phyloP scores from a whole-genome alignment of 2,113 vertebrate genomes.

The Caranx ignobilis region DNA sequence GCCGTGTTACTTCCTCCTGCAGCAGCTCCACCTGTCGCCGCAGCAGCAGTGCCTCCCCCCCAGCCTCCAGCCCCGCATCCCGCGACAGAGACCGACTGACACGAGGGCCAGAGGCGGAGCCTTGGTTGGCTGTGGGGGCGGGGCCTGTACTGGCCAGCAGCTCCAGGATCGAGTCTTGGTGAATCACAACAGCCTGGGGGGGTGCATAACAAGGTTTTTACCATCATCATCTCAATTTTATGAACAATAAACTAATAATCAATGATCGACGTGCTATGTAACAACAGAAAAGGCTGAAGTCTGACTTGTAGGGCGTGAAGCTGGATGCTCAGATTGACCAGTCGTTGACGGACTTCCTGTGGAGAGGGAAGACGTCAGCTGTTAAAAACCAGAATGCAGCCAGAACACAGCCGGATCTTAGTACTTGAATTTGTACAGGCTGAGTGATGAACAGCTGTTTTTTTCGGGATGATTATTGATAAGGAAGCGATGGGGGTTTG shows the following conservation, averaged over 20 bases:
- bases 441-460: too few species aligned
- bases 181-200: constrained; percentile 87
- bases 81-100: constrained; percentile 83
- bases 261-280: not conserved
- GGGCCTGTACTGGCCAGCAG: constrained; percentile 69
- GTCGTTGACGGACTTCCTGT: constrained; percentile 87
- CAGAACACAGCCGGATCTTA: not conserved
- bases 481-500: too few species aligned
- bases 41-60: constrained; percentile 81
- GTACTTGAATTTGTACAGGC: too few species aligned
- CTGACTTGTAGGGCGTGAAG: constrained; percentile 91
- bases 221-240: not conserved
- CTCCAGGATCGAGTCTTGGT: constrained; percentile 90
- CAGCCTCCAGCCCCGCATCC: constrained; percentile 74
- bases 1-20: constrained; percentile 90
- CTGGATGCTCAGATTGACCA: constrained; percentile 87
- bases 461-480: too few species aligned
- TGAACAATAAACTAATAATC: not conserved
- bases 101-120: constrained; percentile 48
- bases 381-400: not conserved
- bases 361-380: not conserved
- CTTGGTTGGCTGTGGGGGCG: constrained; percentile 4
- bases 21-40: constrained; percentile 87
- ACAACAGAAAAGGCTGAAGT: not conserved
- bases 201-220: not conserved